Base-by-base conservation (phyloP, 2,113 vertebrate genomes). In the Camelus bactrianus region DNA sequence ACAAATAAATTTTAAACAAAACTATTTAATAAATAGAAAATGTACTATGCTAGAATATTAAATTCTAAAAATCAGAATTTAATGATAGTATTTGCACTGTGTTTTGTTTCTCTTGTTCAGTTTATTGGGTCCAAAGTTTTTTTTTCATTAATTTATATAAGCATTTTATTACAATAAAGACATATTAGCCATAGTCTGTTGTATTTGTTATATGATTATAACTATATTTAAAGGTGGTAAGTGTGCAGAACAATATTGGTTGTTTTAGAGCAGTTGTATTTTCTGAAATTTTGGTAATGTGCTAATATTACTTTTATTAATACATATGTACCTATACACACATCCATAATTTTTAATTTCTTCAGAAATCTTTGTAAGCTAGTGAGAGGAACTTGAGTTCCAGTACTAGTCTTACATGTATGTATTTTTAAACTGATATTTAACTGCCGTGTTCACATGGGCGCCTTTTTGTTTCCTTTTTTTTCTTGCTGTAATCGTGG, bases 31-130 rank as follows among this genome's bases (percentile, higher is more conserved):
- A 62, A 38, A 19, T 70, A 83, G 19, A 77, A 95, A 91, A 93
- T 60, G 8, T 17, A 56, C 19, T 76, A 20, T 65, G 35, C n/a
- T 28, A 17, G 42, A 75, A 50, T 92, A 35, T 32, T 94, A 56
- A 60, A 54, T 73, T 84, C 81, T 88, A 67, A 85, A 75, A 75
- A 76, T 93, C n/a, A 95, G 28, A 50, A 48, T 88, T 88, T 83
- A 91, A 62, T 83, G 22, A 64, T 89, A 76, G 8, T 46, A 54
- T 80, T 92, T 80, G 30, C 19, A 56, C 38, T 38, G 62, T 35
- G 32, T 70, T 85, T 4, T 2, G 42, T 81, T 89, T 92, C 35
- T 76, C 11, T 81, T 95, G 89, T 65, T 82, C 35, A 95, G 13
- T 48, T 81, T 72, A 26, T n/a, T 79, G 76, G 14, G 54, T 17